Percentiles rank a stretch among this genome's conserved stretches.
Evolutionary conservation across 92 coral and sea anemone species (phyloP).

Genomic region (Siderastrea siderea): DNA sequence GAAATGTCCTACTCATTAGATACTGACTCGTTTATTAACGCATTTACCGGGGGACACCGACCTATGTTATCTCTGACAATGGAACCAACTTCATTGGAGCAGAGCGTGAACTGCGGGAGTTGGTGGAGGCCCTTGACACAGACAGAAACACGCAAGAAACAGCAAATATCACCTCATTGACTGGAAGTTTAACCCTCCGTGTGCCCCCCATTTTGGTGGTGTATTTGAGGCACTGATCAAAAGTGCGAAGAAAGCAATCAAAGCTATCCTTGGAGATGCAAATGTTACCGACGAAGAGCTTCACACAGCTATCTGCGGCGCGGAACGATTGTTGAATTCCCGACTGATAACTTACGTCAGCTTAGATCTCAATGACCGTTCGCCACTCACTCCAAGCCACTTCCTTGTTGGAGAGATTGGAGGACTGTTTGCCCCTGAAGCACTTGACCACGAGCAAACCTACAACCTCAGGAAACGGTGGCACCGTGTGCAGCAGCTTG

Average conservation of each 20-base stretch:
- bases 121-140: constrained; percentile 46
- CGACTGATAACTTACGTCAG: constrained; percentile 66
- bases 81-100: no score
- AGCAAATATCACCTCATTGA: neutral
- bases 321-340: constrained; percentile 30
- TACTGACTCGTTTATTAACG: neutral
- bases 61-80: no score
- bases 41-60: neutral
- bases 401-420: constrained; percentile 6
- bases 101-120: constrained; percentile 56
- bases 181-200: neutral
- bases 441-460: constrained; percentile 43
- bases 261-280: constrained; percentile 39
- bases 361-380: constrained; percentile 35
- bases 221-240: constrained; percentile 14
- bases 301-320: constrained; percentile 39
- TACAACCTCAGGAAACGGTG: constrained; percentile 63
- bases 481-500: constrained; percentile 73
- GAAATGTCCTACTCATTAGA: neutral
- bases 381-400: neutral
- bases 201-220: neutral
- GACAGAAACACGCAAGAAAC: constrained; percentile 43
- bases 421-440: constrained; percentile 33
- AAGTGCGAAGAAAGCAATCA: constrained; percentile 63
- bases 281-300: no score